Percentiles rank a stretch among this genome's conserved stretches.
phyloP scores from a whole-genome alignment of 2,113 vertebrate genomes.

The Chlorodrepanis virens region DNA sequence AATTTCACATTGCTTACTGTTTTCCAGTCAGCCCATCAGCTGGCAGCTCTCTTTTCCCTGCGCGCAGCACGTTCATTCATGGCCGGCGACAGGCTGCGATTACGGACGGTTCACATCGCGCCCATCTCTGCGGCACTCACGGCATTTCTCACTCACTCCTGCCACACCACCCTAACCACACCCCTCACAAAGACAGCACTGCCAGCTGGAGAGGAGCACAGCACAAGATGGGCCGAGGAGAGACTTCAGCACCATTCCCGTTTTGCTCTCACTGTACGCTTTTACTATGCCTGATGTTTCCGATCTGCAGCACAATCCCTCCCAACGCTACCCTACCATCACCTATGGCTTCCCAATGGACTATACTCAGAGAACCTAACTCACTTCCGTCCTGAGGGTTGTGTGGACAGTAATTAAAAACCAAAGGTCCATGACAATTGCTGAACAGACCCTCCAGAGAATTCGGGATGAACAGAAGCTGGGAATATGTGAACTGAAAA shows the following conservation, averaged over 20 bases:
- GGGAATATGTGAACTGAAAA: neutral
- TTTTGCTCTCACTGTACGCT: neutral
- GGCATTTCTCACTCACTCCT: neutral
- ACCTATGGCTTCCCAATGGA: neutral
- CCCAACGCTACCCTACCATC: neutral
- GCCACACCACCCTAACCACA: neutral
- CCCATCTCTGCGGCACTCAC: neutral
- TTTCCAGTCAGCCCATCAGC: neutral
- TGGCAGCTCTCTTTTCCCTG: neutral
- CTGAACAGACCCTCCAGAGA: neutral
- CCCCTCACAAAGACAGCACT: neutral
- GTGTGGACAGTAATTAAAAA: neutral
- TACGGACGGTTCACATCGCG: neutral
- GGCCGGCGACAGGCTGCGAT: neutral
- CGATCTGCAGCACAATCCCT: neutral
- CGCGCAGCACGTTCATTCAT: fast-evolving
- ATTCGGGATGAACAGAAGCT: neutral
- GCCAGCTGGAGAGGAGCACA: neutral
- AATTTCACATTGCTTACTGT: neutral
- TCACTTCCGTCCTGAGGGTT: neutral
- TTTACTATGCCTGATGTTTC: neutral
- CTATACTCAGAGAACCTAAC: neutral
- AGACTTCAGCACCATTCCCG: neutral
- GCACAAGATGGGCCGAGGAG: neutral
- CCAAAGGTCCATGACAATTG: neutral